Evolutionary conservation across 2,888 invertebrate species (phyloP).

Genomic region (Papilio protenor): DNA sequence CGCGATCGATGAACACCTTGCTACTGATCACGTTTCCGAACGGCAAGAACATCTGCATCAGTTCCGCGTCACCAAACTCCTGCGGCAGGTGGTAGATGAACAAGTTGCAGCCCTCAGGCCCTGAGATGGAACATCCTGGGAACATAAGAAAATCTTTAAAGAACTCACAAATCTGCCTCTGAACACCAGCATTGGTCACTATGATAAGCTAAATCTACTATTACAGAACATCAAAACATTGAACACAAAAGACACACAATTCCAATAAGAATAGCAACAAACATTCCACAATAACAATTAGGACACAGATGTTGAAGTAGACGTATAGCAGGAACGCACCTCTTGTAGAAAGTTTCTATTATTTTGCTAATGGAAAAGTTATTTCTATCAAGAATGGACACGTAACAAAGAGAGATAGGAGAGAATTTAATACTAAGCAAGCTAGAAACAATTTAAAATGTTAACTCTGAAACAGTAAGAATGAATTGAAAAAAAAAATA

Average conservation of each 20-base stretch:
- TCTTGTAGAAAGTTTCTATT: neutral
- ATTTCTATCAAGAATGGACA: constrained; percentile 12
- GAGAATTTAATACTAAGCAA: neutral
- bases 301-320: constrained; percentile 2
- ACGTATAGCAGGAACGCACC: constrained; percentile 30
- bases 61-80: constrained; percentile 99
- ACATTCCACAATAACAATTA: constrained; percentile 40
- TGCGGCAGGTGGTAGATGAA: constrained; percentile 99
- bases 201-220: constrained; percentile 43
- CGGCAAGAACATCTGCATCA: constrained; percentile 99
- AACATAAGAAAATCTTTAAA: constrained; percentile 89
- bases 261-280: constrained; percentile 50
- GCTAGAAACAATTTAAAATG: neutral
- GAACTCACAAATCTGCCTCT: constrained; percentile 84
- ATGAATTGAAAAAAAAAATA: neutral
- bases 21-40: constrained; percentile 99
- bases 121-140: constrained; percentile 97
- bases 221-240: constrained; percentile 48
- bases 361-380: constrained; percentile 17
- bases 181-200: constrained; percentile 58
- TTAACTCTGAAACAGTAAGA: neutral
- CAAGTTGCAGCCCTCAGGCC: constrained; percentile 99
- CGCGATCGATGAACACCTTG: constrained; percentile 99
- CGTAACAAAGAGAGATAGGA: neutral
- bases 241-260: constrained; percentile 50